Evolutionary conservation across 2,888 invertebrate species (phyloP), one percentile per base, ranked within the genome.

Genomic region (Cephus spinipes): DNA sequence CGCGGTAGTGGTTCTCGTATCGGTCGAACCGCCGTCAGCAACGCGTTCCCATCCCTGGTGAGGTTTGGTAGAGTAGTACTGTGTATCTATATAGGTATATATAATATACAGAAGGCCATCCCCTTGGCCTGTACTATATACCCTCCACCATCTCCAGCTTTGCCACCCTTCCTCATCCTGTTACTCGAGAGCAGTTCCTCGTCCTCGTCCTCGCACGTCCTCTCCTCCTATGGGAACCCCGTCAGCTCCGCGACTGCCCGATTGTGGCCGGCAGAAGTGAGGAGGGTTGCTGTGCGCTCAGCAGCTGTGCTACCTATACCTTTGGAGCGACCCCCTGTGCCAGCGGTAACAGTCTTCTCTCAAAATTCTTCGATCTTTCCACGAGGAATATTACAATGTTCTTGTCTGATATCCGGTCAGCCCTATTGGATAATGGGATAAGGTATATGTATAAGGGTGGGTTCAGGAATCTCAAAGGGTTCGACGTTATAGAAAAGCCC

Each of bases 1-100:
- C 87, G 86, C 88, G 88, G 87, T 88, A 88, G 87, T 88, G 87
- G 87, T 83, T 84, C 86, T 83, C 84, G 87, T 85, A 85, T 85
- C 86, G 87, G 83, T 80, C 85, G 83, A 79, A 84, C 83, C 83
- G 88, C 89, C 87, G 85, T 86, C 88, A 88, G 85, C 88, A 86
- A 87, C 85, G 86, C 85, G 86, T 88, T 87, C 83, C 86, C 87
- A 84, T 84, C 85, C 81, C 84, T 83, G 1, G 40, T 40, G 15
- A 40, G 40, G 40, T 40, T 40, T 15, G 40, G 15, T 40, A 40
- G 6, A 40, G 40, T 4, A 40, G 40, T 15, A 40, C 40, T 15
- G 40, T 40, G 40, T 40, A 40, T 15, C 15, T 40, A 15, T 40
- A 15, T 40, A 40, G 40, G 15, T 40, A 15, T 40, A 40, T 40